Evolutionary conservation across 2,113 vertebrate species (phyloP), one percentile per base, ranked within the genome.

Genomic region (Cavia aperea): DNA sequence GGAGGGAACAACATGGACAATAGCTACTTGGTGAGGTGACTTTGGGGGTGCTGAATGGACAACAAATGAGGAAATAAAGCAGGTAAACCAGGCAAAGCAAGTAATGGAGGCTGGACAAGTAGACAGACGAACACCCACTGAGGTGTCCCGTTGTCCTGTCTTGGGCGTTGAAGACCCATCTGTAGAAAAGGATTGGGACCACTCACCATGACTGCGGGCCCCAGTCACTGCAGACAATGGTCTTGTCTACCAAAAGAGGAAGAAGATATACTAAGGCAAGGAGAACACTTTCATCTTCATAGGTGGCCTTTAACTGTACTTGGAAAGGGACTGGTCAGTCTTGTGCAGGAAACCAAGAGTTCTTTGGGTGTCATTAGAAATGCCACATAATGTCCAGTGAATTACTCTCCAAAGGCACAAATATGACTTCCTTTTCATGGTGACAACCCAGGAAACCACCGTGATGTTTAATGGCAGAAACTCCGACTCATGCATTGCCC

Each of bases 391-490:
- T 36, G 36, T 56, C 85, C 78, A 24, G 12, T 79, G 90, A 95
- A 84, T 90, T 73, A 93, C 36, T 93, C 33, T 16, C 58, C 51
- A n/a, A 56, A 39, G 39, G 39, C 65, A n/a, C 15, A 23, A 36
- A 7, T 12, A 11, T 5, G 0, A 1, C 54, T 10, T 62, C 56
- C 60, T 72, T 91, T 65, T 83, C 81, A 12, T 0, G 24, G 81
- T 82, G 92, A 93, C 75, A 93, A 87, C 6, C 90, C 70, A 11
- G 92, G 96, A 95, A 96, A 95, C 92, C 33, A 31, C 72, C 72
- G 14, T 36, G 90, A 90, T 92, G 93, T 93, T 58, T 94, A 92
- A 94, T 36, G 68, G 81, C 75, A 58, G 46, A 31, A 90, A 66
- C 84, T 65, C 54, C 86, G 66, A 60, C 63, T 91, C 91, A 60